Conservation (phyloP, 2,888 invertebrate genomes). For the Beris chalybata region DNA sequence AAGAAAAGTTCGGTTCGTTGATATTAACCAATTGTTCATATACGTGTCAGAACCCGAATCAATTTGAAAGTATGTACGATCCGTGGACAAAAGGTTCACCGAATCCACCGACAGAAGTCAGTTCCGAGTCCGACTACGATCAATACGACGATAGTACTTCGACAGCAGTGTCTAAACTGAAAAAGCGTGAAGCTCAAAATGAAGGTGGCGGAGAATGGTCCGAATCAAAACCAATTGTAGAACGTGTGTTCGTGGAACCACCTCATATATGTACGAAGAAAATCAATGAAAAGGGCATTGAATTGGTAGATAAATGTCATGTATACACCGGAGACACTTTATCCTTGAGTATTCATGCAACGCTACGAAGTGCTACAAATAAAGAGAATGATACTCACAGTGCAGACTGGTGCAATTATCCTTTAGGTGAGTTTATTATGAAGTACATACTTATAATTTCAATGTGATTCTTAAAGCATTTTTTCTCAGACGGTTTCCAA, state of each 20-base stretch:
- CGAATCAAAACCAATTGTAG: neutral
- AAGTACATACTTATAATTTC: neutral
- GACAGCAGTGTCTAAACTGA: conserved; percentile 47
- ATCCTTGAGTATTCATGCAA: conserved; percentile 60
- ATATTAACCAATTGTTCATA: conserved; percentile 71
- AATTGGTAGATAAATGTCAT: conserved; percentile 58
- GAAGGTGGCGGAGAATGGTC: conserved; percentile 3
- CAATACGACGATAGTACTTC: conserved; percentile 55
- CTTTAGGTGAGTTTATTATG: conserved; percentile 57
- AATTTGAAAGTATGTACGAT: conserved; percentile 52
- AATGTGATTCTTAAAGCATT: neutral
- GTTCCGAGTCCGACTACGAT: conserved; percentile 49
- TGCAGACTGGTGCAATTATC: conserved; percentile 69
- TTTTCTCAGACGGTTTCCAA: conserved; percentile 58
- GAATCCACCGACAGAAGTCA: conserved; percentile 50
- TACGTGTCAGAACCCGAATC: conserved; percentile 62
- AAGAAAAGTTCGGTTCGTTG: conserved; percentile 65
- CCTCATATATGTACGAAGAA: conserved; percentile 64
- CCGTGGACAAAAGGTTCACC: conserved; percentile 51
- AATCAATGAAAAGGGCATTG: conserved; percentile 41
- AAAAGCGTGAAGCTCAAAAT: conserved; percentile 17
- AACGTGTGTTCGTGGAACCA: conserved; percentile 52
- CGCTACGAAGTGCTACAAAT: conserved; percentile 58
- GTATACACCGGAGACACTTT: conserved; percentile 63
- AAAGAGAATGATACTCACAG: conserved; percentile 52